These are phyloP conservation scores for Nanger granti DNA, from an alignment of 2,113 vertebrate species.

Conservation along the genomic window DNA sequence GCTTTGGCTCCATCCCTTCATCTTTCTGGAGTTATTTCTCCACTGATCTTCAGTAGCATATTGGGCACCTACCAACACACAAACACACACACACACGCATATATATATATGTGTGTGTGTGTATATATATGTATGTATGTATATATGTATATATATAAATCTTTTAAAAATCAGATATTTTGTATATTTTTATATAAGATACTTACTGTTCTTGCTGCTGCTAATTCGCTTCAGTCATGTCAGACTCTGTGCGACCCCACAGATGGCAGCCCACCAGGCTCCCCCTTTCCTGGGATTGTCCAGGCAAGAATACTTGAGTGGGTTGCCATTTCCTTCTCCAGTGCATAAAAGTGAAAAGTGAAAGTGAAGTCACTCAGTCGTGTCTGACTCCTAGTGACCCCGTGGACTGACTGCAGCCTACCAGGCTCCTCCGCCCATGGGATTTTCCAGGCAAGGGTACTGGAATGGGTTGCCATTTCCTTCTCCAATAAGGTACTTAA, in stretches of 20 bases:
- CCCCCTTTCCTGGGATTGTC: accelerated
- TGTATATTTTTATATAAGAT: background rate
- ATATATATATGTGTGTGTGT: no score
- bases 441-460: background rate
- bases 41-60: no score
- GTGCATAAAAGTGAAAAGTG: background rate
- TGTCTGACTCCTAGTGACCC: background rate
- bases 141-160: background rate
- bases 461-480: background rate
- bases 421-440: background rate
- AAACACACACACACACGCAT: no score
- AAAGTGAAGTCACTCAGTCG: background rate
- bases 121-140: no score
- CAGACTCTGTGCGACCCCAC: background rate
- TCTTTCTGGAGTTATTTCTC: no score
- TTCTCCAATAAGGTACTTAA: background rate
- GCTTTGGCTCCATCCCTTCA: no score
- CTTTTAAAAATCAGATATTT: background rate
- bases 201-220: background rate
- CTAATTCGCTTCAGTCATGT: background rate
- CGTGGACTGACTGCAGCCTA: background rate
- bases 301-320: background rate
- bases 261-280: background rate
- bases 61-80: no score
- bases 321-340: background rate